phyloP scores from a whole-genome alignment of 2,113 vertebrate genomes.

The Dicaeum eximium region DNA sequence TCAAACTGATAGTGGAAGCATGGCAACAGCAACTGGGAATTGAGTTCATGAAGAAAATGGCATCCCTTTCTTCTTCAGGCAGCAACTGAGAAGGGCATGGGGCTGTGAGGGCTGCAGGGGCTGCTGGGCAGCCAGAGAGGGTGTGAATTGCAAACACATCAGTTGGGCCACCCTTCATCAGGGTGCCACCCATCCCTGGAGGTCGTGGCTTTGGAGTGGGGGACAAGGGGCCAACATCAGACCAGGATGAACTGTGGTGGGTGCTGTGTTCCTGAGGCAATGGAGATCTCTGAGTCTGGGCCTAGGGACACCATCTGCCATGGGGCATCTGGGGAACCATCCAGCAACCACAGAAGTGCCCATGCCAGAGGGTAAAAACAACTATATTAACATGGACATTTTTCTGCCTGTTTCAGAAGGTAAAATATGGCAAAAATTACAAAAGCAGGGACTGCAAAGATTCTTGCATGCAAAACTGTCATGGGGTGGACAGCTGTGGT shows the following conservation, averaged over 20 bases:
- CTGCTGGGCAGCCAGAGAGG: rapidly evolving
- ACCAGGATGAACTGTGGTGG: neutral
- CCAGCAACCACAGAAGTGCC: rapidly evolving
- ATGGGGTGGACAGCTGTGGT: rapidly evolving
- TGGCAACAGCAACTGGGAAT: neutral
- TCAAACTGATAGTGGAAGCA: rapidly evolving
- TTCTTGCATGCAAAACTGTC: neutral
- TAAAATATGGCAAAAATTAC: neutral
- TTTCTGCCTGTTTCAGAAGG: neutral
- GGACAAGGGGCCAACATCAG: neutral
- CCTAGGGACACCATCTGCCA: neutral
- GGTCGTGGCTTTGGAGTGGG: neutral
- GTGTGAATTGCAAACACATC: neutral
- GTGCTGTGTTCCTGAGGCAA: rapidly evolving
- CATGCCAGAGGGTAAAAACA: neutral
- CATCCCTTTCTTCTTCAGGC: neutral
- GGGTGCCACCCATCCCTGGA: rapidly evolving
- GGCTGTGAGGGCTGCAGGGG: neutral
- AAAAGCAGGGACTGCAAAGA: neutral
- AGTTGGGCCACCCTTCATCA: rapidly evolving
- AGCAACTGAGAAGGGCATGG: neutral
- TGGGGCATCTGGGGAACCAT: neutral
- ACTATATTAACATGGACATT: rapidly evolving
- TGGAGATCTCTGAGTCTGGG: neutral
- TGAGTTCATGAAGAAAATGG: neutral